Base-by-base conservation (phyloP, 2,888 invertebrate species). In the Pediacus dermestoides region DNA sequence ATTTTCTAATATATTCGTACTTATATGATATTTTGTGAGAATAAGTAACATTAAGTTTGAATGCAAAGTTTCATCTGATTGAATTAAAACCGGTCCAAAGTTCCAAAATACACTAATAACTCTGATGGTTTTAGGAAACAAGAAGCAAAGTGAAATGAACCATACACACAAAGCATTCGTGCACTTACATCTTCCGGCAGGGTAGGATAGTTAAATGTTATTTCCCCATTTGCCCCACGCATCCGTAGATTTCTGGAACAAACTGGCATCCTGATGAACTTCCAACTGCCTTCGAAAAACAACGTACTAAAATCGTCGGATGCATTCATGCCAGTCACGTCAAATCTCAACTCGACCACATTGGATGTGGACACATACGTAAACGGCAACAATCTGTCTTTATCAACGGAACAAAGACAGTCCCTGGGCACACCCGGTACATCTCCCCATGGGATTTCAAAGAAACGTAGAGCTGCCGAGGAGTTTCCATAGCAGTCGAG, bases 261-360 rank as follows among this genome's bases (percentile, higher is more conserved):
- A 13, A 75, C 76, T 0, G 78, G 75, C 28, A 80, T 72, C 56
- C 84, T 78, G 7, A 88, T 75, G 55, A 89, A 89, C 63, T 88
- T 88, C 68, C 86, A 90, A 25, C 80, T 79, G 3, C 85, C 90
- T 65, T 90, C 88, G 66, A 92, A 88, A 60, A 83, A 85, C 50
- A 91, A 77, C 30, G 84, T 82, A 40, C 87, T 80, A 64, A 88
- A 89, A 73, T 93, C 88, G 60, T 92, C 89, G 10, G 85, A 72
- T 1, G 89, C 81, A 45, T 85, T 80, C 93, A 94, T 90, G 53
- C 84, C 82, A 38, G 79, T 76, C 9, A 90, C 85, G 50, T 83
- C 82, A 60, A 92, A 90, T 57, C 84, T 81, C 21, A 92, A 74
- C 63, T 90, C 89, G 8, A 88, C 81, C 18, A 86, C 78, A 50